phyloP scores from a whole-genome alignment of 30 jellyfish, hydroid and myxozoan species.

The Turritopsis rubra region DNA sequence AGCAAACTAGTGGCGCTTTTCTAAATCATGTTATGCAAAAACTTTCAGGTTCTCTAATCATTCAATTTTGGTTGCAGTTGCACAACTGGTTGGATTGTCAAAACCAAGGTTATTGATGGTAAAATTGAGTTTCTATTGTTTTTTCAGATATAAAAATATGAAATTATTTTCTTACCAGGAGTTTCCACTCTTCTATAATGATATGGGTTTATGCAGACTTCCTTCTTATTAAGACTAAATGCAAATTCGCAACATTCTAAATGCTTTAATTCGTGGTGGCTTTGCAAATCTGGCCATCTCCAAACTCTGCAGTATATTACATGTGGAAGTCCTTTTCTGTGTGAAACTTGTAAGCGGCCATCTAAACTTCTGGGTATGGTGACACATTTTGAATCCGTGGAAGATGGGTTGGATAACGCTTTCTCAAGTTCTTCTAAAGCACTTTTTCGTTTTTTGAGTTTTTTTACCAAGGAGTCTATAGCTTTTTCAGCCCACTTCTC shows the following conservation, averaged over 20 bases:
- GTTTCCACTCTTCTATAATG: conserved; percentile 96
- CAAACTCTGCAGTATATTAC: conserved; percentile 95
- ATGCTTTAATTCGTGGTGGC: conserved; percentile 93
- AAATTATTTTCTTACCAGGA: conserved; percentile 59
- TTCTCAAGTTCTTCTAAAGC: conserved; percentile 88
- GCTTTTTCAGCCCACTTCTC: conserved; percentile 99
- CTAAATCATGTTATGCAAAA: too few species aligned
- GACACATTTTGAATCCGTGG: conserved; percentile 73
- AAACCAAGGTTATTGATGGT: too few species aligned
- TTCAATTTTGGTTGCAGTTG: too few species aligned
- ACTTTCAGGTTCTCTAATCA: too few species aligned
- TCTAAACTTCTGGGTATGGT: conserved; percentile 97
- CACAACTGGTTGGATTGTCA: too few species aligned
- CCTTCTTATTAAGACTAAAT: conserved; percentile 77
- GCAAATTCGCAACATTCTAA: conserved; percentile 92
- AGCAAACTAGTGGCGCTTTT: too few species aligned
- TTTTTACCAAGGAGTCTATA: conserved; percentile 83
- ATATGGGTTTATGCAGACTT: conserved; percentile 94
- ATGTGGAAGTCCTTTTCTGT: conserved; percentile 96
- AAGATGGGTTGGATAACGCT: conserved; percentile 81
- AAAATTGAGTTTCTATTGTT: too few species aligned
- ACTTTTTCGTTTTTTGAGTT: conserved; percentile 81
- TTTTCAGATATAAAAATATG: too few species aligned
- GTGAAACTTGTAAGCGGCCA: conserved; percentile 97
- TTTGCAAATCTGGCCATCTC: conserved; percentile 99